Evolutionary conservation across 2,888 invertebrate genomes (phyloP), one percentile per base, ranked within the genome.

Genomic region (Lithodes maja): DNA sequence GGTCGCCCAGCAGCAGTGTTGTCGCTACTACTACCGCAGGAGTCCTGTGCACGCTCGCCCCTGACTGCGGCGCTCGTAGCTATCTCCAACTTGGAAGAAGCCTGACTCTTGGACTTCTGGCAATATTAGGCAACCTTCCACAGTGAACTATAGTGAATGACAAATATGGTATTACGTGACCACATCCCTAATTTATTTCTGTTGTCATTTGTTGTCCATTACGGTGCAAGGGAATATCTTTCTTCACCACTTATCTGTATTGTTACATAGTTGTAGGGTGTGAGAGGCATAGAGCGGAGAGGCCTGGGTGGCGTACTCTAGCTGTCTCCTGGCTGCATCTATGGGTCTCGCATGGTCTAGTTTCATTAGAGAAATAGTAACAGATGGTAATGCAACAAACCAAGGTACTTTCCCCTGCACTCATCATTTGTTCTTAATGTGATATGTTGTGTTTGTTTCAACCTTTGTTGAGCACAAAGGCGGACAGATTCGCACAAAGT

Each of bases 221-320:
- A 89, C 78, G 89, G 89, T 89, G 85, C 86, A 85, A 83, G 89
- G 89, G 89, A 89, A 85, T 82, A 86, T 85, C 89, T 87, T 87
- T 86, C 82, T 77, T 84, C 88, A 84, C 88, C 84, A 85, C 79
- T 88, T 84, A 88, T 80, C 80, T 88, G 84, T 84, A 88, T 88
- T 88, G 88, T 84, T 88, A 88, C 84, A 86, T 86, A 86, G 86
- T 86, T 86, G 86, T 86, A 86, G 86, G 86, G 82, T 86, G 81
- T 86, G 82, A 61, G 86, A 75, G 86, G 80, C 86, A 82, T 33
- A 69, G 86, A 86, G 86, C 86, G 74, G 69, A 81, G 80, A 79
- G 74, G 84, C 80, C 77, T 75, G 85, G 55, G 61, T 83, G 79
- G 80, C 55, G 52, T 88, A 85, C 85, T 84, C 61, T 80, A 50